These are phyloP conservation scores for Physocephala rufipes DNA, from an alignment of 2,888 invertebrate genomes.

Conservation along the genomic window DNA sequence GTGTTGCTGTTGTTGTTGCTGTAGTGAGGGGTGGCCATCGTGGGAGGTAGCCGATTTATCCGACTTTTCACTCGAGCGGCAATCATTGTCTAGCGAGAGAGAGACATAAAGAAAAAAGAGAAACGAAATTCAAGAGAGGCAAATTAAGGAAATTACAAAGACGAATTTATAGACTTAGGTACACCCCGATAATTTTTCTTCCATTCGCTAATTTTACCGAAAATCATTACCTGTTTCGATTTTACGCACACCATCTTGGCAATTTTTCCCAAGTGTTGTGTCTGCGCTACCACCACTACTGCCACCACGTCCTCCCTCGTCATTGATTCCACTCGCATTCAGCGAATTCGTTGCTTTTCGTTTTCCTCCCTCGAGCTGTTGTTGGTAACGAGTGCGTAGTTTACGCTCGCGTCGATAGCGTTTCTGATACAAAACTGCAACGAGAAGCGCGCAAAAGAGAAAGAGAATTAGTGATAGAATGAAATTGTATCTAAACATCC, in stretches of 20 bases:
- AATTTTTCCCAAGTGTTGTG: slow-evolving; percentile 35
- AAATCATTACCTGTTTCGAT: slow-evolving; percentile 45
- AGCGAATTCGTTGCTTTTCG: slow-evolving; percentile 67
- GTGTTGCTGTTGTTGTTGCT: slow-evolving; percentile 42
- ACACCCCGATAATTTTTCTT: no score
- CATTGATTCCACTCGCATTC: slow-evolving; percentile 47
- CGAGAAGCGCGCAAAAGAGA: slow-evolving; percentile 32
- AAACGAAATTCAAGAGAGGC: no score
- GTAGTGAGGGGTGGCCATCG: slow-evolving; percentile 51
- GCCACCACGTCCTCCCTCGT: slow-evolving; percentile 37
- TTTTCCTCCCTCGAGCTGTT: slow-evolving; percentile 84
- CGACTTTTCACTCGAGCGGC: slow-evolving; percentile 63
- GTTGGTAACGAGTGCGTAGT: slow-evolving; percentile 83
- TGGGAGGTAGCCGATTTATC: slow-evolving; percentile 56
- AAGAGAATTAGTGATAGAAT: slow-evolving; percentile 9
- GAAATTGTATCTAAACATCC: slow-evolving; percentile 49
- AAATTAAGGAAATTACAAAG: no score
- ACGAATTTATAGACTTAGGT: no score
- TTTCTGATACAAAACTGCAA: slow-evolving; percentile 87
- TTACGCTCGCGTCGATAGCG: slow-evolving; percentile 88
- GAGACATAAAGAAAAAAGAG: slow-evolving; percentile 48
- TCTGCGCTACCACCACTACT: slow-evolving; percentile 48
- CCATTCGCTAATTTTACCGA: not conserved
- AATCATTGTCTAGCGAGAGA: slow-evolving; percentile 59
- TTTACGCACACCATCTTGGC: slow-evolving; percentile 49